These are phyloP conservation scores for Dufourea novaeangliae DNA, from an alignment of 1,140 invertebrate species.

Conservation along the genomic window DNA sequence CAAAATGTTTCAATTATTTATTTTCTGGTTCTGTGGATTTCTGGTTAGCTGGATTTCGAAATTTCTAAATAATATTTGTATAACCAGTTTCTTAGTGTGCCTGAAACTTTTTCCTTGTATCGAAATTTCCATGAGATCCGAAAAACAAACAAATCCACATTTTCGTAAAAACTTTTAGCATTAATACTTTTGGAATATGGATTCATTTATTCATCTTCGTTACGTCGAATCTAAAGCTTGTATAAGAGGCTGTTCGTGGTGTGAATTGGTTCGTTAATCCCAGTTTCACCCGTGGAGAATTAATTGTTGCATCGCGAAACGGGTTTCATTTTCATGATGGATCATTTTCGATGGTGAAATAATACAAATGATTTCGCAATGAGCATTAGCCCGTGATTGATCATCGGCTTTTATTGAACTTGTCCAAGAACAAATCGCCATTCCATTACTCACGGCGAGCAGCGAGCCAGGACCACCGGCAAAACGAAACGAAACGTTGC, in stretches of 20 bases:
- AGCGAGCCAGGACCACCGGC: neutral
- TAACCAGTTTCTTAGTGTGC: too few species aligned
- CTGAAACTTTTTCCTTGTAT: too few species aligned
- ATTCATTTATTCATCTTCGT: too few species aligned
- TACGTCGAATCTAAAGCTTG: too few species aligned
- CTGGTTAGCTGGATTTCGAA: too few species aligned
- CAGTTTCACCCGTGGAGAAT: neutral
- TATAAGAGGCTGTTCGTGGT: too few species aligned
- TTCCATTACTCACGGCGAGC: constrained; percentile 31
- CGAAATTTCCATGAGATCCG: too few species aligned
- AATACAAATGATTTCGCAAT: constrained; percentile 28
- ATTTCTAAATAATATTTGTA: too few species aligned
- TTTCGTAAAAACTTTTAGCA: too few species aligned
- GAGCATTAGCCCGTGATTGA: constrained; percentile 12
- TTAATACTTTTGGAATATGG: too few species aligned
- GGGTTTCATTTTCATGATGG: constrained; percentile 10
- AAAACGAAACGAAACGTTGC: constrained; percentile 13
- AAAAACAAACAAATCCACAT: too few species aligned
- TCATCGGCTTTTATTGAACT: constrained; percentile 33
- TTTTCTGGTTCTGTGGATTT: neutral
- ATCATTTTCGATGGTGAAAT: constrained; percentile 26
- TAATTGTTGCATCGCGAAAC: constrained; percentile 3
- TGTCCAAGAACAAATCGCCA: constrained; percentile 27
- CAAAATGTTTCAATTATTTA: neutral
- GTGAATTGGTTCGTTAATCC: neutral